A percentile compares a stretch with the other conserved stretches of the same genome.
Conservation (phyloP, 2,888 invertebrate species). For the Heteromurus nitidus region DNA sequence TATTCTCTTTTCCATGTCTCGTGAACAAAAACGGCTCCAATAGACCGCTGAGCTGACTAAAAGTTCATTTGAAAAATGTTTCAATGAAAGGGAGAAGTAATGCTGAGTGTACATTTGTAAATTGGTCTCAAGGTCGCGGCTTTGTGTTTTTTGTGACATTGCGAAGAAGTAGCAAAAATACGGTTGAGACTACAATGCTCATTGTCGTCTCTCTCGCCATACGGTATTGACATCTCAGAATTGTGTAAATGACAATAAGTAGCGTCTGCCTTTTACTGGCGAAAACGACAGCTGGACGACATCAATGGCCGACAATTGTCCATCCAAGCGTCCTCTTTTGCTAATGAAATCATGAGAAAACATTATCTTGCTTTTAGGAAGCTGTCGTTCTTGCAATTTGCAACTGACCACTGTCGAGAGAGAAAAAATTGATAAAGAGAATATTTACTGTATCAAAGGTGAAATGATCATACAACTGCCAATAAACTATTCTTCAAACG, state of each 20-base stretch:
- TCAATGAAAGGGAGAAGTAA: background rate
- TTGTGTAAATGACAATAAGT: too few species aligned
- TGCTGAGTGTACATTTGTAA: constrained; percentile 48
- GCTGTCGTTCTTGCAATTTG: constrained; percentile 9
- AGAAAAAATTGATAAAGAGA: too few species aligned
- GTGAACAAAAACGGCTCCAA: background rate
- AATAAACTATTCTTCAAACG: background rate
- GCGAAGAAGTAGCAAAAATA: background rate
- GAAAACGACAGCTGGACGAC: constrained; percentile 18
- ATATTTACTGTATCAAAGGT: too few species aligned
- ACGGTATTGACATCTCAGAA: too few species aligned
- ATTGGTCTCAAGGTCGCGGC: constrained; percentile 55
- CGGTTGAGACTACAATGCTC: background rate
- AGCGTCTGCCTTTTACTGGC: too few species aligned
- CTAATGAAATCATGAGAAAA: constrained; percentile 13
- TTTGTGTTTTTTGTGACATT: background rate
- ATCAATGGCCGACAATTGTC: constrained; percentile 29
- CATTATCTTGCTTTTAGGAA: constrained; percentile 46
- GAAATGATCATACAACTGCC: background rate
- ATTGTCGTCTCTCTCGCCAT: background rate
- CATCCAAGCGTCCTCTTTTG: background rate
- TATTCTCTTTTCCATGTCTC: background rate
- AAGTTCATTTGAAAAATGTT: background rate
- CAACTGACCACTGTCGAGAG: background rate
- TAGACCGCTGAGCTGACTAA: background rate